Evolutionary conservation across 2,888 invertebrate species (phyloP).

Genomic region (Ptilodon capucinus): DNA sequence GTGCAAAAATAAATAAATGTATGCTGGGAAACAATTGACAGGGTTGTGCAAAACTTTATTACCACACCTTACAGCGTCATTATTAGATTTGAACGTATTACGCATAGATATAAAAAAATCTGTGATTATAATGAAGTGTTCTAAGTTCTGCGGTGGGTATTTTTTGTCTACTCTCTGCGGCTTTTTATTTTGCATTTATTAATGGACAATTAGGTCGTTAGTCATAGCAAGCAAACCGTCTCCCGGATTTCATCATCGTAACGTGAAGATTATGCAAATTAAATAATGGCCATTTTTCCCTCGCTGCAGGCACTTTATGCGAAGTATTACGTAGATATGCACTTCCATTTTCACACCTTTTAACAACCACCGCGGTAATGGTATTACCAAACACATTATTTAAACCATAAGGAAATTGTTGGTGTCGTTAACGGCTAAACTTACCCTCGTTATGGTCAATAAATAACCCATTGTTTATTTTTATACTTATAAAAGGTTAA

Average conservation of each 20-base stretch:
- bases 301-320: neutral
- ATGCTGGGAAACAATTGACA: no score
- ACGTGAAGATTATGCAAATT: constrained; percentile 34
- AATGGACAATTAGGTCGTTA: neutral
- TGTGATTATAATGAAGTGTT: no score
- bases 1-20: no score
- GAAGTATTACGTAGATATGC: neutral
- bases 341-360: neutral
- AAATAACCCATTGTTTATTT: neutral
- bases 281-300: constrained; percentile 22
- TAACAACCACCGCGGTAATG: neutral
- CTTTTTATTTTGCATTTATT: neutral
- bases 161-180: no score
- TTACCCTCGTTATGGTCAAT: neutral
- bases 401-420: neutral
- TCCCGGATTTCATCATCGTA: constrained; percentile 30
- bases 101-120: no score
- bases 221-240: constrained; percentile 16
- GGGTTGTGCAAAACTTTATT: no score
- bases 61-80: no score
- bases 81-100: no score
- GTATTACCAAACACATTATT: no score
- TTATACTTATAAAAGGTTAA: neutral
- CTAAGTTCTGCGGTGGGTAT: no score
- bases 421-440: neutral